A percentile compares a stretch with the other conserved stretches of the same genome.
These are phyloP conservation scores for Galemys pyrenaicus DNA, from an alignment of 2,113 vertebrate genomes.

Conservation along the genomic window DNA sequence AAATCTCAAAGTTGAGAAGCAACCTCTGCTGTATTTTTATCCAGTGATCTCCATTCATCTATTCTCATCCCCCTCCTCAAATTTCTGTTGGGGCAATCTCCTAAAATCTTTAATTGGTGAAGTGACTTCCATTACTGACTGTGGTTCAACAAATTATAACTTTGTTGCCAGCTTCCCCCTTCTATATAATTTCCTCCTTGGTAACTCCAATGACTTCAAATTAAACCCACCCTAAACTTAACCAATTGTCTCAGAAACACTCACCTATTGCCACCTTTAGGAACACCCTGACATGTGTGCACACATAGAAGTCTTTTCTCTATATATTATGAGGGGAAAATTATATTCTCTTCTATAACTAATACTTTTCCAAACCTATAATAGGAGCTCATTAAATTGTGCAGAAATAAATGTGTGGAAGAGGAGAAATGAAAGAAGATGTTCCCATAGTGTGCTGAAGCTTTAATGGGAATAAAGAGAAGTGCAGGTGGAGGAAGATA, in stretches of 20 bases:
- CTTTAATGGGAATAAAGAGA: neutral
- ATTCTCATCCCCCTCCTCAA: neutral
- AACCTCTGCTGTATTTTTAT: neutral
- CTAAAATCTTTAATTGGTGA: neutral
- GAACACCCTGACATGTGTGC: accelerated
- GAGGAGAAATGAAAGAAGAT: neutral
- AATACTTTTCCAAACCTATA: neutral
- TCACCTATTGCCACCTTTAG: neutral
- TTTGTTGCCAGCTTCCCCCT: neutral
- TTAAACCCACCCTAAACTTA: neutral
- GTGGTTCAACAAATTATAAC: neutral
- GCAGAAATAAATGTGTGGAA: neutral
- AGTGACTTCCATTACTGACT: neutral
- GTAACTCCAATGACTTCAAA: neutral
- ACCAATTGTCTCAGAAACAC: neutral
- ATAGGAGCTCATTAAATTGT: neutral
- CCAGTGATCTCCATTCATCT: neutral
- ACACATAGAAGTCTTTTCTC: neutral
- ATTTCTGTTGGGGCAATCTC: neutral
- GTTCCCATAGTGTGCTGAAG: accelerated
- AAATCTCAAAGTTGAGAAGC: neutral
- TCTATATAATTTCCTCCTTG: neutral
- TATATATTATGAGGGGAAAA: neutral
- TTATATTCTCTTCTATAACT: neutral
- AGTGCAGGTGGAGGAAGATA: neutral